Evolutionary conservation across 2,888 invertebrate genomes (phyloP).

Genomic region (Tricholauxania praeusta): DNA sequence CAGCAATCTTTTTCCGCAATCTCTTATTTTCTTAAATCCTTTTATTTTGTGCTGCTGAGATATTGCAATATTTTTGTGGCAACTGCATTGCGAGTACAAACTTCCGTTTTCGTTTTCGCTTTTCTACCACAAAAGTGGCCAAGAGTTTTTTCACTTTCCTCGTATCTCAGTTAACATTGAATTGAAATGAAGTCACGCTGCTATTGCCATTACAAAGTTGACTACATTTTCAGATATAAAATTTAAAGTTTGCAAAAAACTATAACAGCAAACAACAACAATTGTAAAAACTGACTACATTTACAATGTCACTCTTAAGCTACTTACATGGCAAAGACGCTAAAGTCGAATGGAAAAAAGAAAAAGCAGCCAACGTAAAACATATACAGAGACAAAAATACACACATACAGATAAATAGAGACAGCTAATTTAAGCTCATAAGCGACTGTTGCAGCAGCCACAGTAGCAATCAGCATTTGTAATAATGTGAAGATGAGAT

Average conservation of each 20-base stretch:
- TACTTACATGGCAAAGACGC: too few relatives aligned
- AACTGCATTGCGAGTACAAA: background rate
- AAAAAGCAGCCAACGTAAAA: background rate
- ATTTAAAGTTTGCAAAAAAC: background rate
- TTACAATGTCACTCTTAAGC: too few relatives aligned
- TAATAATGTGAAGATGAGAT: constrained; percentile 30
- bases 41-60: background rate
- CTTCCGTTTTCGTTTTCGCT: background rate
- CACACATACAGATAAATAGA: background rate
- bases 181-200: background rate
- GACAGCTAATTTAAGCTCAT: constrained; percentile 5
- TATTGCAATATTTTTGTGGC: background rate
- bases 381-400: background rate
- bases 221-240: background rate
- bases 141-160: background rate
- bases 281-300: too few relatives aligned
- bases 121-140: background rate
- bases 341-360: too few relatives aligned
- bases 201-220: background rate
- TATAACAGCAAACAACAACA: too few relatives aligned
- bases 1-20: background rate
- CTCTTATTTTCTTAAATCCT: background rate
- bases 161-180: background rate
- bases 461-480: constrained; percentile 19
- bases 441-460: constrained; percentile 6